Conservation (phyloP, 2,888 invertebrate species). For the Coleophora flavipennella region DNA sequence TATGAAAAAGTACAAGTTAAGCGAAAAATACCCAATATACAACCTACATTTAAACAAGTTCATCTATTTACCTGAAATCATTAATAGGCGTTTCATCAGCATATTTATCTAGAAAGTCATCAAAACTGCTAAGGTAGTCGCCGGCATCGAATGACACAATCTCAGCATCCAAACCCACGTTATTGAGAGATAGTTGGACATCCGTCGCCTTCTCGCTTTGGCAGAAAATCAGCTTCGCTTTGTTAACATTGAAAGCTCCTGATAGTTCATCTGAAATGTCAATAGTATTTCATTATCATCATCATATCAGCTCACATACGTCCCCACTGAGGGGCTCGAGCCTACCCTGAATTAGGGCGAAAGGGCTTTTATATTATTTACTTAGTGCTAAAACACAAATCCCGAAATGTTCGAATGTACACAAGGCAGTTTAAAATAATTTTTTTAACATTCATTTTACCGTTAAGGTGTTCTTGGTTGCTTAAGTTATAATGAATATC, state of each 20-base stretch:
- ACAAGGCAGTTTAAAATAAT: too few relatives aligned
- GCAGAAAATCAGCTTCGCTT: conserved; percentile 46
- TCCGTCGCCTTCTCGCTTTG: conserved; percentile 37
- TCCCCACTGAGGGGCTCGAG: too few relatives aligned
- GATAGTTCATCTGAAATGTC: conserved; percentile 37
- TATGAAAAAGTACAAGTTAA: not conserved
- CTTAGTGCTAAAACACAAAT: too few relatives aligned
- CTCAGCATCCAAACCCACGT: conserved; percentile 25
- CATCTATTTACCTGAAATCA: conserved; percentile 42
- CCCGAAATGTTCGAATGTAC: too few relatives aligned
- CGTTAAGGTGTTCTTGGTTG: not conserved
- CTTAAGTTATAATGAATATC: too few relatives aligned
- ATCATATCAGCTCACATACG: too few relatives aligned
- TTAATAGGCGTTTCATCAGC: conserved; percentile 24
- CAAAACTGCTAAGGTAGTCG: conserved; percentile 29
- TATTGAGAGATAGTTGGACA: conserved; percentile 29
- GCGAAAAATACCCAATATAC: not conserved
- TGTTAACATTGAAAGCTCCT: conserved; percentile 26
- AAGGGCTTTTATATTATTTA: too few relatives aligned
- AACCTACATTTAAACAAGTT: too few relatives aligned
- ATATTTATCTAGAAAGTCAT: conserved; percentile 31
- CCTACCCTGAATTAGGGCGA: too few relatives aligned
- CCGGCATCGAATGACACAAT: conserved; percentile 43
- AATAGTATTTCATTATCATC: too few relatives aligned
- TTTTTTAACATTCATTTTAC: not conserved